Base-by-base conservation (phyloP, 2,797 vertebrate genomes). In the Eulemur rubriventer region DNA sequence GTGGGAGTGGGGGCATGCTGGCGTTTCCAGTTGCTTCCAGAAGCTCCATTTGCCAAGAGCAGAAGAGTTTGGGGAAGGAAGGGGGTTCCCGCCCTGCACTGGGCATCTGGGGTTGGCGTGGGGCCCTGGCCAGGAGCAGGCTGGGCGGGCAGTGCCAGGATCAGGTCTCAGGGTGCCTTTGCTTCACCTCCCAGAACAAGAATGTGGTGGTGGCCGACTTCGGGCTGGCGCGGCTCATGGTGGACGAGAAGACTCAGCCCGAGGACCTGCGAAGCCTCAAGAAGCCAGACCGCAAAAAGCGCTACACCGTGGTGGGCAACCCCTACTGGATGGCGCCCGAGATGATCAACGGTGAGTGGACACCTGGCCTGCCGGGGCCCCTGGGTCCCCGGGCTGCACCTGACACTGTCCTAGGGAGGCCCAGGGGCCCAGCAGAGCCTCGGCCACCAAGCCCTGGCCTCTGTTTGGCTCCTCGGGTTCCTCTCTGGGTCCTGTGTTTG, bases 291-390 rank as follows among this genome's bases (percentile, higher is more conserved):
- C 99, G 99, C 72, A 99, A 99, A 93, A 99, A 99, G 98, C 99
- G 99, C 10, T 99, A 99, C 99, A 99, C 99, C 0, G 99, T 99
- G 97, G 99, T 99, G 98, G 99, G 99, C 43, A 99, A 99, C 98
- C 99, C 99, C 0, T 99, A 99, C 98, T 99, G 99, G 99, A 99
- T 99, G 99, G 99, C 99, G 14, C 99, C 99, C 0, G 99, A 99
- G 98, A 99, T 99, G 99, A 99, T 99, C 98, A 99, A 99, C 0
- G 99, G 99, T 99, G 98, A 97, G 99, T 67, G 5, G 17, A 57
- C 3, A 13, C 20, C 28, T 81, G 2, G 0, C 35, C 20, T 0
- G 0, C 43, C 43, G 43, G 1, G 30, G n/a, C 41, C 38, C 18
- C 41, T 16, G 10, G 43, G 22, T 11, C 35, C 35, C 35, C 22